phyloP scores from a whole-genome alignment of 2,113 vertebrate genomes.

The Pollachius pollachius region DNA sequence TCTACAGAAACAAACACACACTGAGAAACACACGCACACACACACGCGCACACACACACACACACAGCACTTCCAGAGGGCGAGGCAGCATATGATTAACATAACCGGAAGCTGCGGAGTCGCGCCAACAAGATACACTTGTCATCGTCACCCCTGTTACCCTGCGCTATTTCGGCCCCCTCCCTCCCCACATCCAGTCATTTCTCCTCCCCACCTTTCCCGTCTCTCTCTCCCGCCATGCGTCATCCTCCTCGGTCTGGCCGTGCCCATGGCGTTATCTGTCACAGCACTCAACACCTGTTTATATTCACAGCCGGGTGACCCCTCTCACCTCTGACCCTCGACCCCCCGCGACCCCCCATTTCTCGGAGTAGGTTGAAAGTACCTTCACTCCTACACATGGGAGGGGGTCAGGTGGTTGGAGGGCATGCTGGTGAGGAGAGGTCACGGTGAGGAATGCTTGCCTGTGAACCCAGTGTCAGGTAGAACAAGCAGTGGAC shows the following conservation, averaged over 20 bases:
- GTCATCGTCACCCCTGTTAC: constrained; percentile 24
- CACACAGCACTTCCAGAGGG: constrained; percentile 19
- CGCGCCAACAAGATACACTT: no score
- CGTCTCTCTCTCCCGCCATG: background rate
- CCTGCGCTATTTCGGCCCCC: constrained; percentile 5
- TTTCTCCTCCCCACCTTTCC: background rate
- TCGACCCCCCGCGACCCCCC: constrained; percentile 29
- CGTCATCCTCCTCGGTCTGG: constrained; percentile 13
- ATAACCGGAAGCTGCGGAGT: constrained; percentile 42
- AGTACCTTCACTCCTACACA: background rate
- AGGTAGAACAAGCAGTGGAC: no score
- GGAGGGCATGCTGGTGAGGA: no score
- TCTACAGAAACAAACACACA: background rate
- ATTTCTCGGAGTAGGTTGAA: background rate
- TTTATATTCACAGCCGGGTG: constrained; percentile 38
- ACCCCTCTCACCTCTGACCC: constrained; percentile 18
- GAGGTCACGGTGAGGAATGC: no score
- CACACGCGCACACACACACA: background rate
- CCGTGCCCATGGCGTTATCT: constrained; percentile 36
- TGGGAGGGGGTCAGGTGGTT: background rate
- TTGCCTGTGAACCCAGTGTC: no score
- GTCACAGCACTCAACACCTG: constrained; percentile 55
- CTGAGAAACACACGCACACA: background rate
- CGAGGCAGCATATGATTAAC: constrained; percentile 27
- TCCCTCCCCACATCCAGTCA: background rate